Evolutionary conservation across 2,113 vertebrate species (phyloP).

Genomic region (Pholis gunnellus): DNA sequence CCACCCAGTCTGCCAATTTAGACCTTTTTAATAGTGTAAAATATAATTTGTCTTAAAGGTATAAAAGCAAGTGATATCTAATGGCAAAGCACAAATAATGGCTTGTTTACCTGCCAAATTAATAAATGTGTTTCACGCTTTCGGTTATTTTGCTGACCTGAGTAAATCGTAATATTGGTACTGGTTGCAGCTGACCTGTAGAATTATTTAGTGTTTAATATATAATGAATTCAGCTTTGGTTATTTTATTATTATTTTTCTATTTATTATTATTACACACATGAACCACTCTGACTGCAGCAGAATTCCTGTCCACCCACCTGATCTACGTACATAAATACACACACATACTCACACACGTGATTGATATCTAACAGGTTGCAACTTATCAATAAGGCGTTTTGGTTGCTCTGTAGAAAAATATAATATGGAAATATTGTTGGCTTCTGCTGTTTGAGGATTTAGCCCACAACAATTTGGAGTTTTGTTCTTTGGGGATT

Average conservation of each 20-base stretch:
- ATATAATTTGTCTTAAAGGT: background rate
- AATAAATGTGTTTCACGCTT: background rate
- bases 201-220: background rate
- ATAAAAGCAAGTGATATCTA: background rate
- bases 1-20: background rate
- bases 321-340: background rate
- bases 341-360: background rate
- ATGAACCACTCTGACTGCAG: background rate
- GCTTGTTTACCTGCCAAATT: too few species aligned
- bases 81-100: background rate
- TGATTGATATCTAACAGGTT: too few species aligned
- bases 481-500: too few species aligned
- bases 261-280: background rate
- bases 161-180: background rate
- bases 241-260: background rate
- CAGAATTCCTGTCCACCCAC: too few species aligned
- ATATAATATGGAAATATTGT: too few species aligned
- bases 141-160: background rate
- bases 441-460: too few species aligned
- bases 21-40: background rate
- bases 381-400: too few species aligned
- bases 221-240: background rate
- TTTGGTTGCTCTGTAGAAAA: too few species aligned
- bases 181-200: background rate
- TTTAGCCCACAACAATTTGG: too few species aligned